Conservation (phyloP, 1,140 invertebrate species). For the Heterodera carotae region DNA sequence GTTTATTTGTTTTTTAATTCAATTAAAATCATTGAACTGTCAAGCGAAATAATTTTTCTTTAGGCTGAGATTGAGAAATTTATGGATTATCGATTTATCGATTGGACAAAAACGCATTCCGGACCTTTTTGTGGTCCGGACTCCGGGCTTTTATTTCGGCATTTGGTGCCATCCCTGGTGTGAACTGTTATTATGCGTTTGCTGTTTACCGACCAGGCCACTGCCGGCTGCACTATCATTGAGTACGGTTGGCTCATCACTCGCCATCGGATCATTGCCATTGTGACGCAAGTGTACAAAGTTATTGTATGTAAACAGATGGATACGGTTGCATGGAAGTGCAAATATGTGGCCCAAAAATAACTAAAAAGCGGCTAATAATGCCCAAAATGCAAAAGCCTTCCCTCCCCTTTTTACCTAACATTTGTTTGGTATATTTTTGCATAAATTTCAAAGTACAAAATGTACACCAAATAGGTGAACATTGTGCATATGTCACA, state of each 20-base stretch:
- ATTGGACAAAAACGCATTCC: too few relatives aligned
- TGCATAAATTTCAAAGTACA: conserved; percentile 51
- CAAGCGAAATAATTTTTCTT: conserved; percentile 20
- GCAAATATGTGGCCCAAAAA: conserved; percentile 51
- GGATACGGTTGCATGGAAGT: conserved; percentile 51
- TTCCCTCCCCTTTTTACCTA: neutral
- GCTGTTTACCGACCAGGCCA: too few relatives aligned
- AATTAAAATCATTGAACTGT: neutral
- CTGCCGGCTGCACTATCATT: conserved; percentile 38
- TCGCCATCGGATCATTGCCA: conserved; percentile 58
- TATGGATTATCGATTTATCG: too few relatives aligned
- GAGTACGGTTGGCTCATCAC: conserved; percentile 51
- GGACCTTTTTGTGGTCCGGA: too few relatives aligned
- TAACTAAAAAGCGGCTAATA: conserved; percentile 36
- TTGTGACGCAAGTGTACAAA: conserved; percentile 50
- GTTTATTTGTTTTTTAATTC: too few relatives aligned
- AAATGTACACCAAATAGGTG: conserved; percentile 54
- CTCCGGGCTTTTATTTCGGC: too few relatives aligned
- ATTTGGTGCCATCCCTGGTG: too few relatives aligned
- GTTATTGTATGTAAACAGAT: conserved; percentile 58
- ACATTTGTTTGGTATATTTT: conserved; percentile 16
- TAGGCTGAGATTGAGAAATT: too few relatives aligned
- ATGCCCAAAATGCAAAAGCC: neutral
- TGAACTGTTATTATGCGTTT: too few relatives aligned
- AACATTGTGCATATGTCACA: conserved; percentile 57